Conservation (phyloP, 1,140 invertebrate genomes). For the Trichonephila clavata region DNA sequence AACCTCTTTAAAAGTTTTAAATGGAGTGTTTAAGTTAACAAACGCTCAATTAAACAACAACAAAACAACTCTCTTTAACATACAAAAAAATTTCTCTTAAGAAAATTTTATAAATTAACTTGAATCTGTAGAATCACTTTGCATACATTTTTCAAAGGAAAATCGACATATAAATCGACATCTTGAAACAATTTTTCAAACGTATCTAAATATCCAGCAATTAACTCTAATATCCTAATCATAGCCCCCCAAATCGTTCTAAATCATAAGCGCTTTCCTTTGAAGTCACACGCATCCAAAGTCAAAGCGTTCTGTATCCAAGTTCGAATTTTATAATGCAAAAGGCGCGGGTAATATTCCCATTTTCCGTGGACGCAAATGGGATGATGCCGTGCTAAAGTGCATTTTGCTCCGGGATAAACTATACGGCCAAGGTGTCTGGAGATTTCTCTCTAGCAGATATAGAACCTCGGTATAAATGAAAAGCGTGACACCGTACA, state of each 20-base stretch:
- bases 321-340: constrained; percentile 13
- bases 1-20: too few species aligned
- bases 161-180: too few species aligned
- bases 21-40: too few species aligned
- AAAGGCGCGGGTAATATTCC: neutral
- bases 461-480: neutral
- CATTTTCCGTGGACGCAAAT: neutral
- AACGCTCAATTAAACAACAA: too few species aligned
- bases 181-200: too few species aligned
- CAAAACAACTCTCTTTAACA: too few species aligned
- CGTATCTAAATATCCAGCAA: neutral
- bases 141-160: too few species aligned
- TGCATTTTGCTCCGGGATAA: neutral
- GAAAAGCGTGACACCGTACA: neutral
- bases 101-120: too few species aligned
- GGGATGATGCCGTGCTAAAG: constrained; percentile 2
- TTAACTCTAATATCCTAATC: neutral
- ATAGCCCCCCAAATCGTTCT: neutral
- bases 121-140: too few species aligned
- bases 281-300: neutral
- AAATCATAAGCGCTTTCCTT: neutral
- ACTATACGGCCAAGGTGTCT: neutral
- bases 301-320: neutral
- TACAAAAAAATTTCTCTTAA: too few species aligned
- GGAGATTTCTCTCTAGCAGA: neutral